These are phyloP conservation scores for Ailuropoda melanoleuca DNA, from an alignment of 2,113 vertebrate genomes.

Conservation along the genomic window DNA sequence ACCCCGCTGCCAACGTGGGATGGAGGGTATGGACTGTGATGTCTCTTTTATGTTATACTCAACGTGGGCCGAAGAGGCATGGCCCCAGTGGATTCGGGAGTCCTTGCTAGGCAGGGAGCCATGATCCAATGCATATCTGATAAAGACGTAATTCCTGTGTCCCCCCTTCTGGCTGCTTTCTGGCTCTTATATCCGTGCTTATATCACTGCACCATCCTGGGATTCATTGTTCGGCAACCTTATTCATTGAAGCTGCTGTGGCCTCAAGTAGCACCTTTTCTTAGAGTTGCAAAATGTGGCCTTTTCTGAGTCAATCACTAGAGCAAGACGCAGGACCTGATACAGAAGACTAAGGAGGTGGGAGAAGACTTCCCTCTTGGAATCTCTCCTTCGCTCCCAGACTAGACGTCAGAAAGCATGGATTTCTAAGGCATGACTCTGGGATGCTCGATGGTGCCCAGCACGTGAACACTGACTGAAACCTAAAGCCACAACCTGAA, in stretches of 20 bases:
- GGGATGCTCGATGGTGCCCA: background rate
- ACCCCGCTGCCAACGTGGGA: background rate
- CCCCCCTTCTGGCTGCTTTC: background rate
- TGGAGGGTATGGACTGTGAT: rapidly evolving
- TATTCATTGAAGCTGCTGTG: background rate
- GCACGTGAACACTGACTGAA: background rate
- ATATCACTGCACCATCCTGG: background rate
- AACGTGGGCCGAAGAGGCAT: background rate
- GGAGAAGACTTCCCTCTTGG: background rate
- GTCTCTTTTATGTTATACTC: background rate
- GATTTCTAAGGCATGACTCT: slow-evolving; percentile 14
- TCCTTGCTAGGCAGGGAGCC: background rate
- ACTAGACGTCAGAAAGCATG: background rate
- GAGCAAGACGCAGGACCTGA: background rate
- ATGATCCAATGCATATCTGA: background rate
- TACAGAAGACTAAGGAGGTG: background rate
- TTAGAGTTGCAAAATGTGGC: background rate
- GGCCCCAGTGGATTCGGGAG: background rate
- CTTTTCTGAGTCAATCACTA: background rate
- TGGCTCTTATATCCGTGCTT: background rate
- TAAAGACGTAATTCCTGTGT: background rate
- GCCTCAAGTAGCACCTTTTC: background rate
- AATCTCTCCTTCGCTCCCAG: background rate
- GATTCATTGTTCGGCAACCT: background rate
- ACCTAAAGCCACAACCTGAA: background rate